phyloP scores from a whole-genome alignment of 2,797 vertebrate genomes.

The Cyclura pinguis region DNA sequence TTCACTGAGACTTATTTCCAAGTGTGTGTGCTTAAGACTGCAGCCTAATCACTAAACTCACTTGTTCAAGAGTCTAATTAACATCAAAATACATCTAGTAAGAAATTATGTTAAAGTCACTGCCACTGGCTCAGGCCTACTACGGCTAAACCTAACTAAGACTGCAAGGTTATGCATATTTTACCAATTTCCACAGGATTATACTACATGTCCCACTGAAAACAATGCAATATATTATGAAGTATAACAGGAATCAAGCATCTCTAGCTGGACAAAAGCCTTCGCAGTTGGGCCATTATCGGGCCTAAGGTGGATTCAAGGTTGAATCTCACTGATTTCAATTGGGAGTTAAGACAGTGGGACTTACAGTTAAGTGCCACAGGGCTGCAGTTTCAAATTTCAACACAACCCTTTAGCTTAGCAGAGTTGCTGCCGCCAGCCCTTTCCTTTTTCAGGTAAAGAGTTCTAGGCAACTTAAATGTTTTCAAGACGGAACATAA shows the following conservation, averaged over 20 bases:
- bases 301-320: background rate
- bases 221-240: too few species aligned
- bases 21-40: background rate
- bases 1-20: background rate
- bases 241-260: background rate
- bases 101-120: background rate
- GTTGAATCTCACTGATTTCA: background rate
- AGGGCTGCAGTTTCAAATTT: background rate
- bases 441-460: background rate
- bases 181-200: background rate
- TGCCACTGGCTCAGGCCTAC: background rate
- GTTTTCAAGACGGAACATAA: background rate
- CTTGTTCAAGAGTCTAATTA: background rate
- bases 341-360: background rate
- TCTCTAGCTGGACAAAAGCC: background rate
- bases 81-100: background rate
- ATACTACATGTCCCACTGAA: background rate
- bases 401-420: background rate
- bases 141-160: background rate
- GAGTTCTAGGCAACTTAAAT: background rate
- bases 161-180: background rate
- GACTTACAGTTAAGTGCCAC: background rate
- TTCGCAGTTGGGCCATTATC: background rate
- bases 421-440: background rate
- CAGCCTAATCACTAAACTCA: background rate